Conservation (phyloP, 2,113 vertebrate species). For the Gadus macrocephalus region DNA sequence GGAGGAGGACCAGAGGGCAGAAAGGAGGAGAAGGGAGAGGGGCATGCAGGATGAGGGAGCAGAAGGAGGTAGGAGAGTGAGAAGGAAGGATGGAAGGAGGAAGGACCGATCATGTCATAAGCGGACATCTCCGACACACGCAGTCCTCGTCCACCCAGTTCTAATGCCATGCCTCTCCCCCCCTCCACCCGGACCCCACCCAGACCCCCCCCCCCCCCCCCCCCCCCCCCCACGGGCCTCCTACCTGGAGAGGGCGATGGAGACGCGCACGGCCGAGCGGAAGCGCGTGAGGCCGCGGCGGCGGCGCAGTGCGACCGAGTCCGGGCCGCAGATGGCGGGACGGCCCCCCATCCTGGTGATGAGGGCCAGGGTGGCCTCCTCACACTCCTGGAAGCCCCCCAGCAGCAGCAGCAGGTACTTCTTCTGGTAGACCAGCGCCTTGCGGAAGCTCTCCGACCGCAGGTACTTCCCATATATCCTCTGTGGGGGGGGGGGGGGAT, state of each 20-base stretch:
- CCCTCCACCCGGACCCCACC: too few species aligned
- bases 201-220: too few species aligned
- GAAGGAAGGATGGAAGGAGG: too few species aligned
- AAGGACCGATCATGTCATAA: too few species aligned
- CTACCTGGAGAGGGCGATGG: constrained; percentile 89
- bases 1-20: too few species aligned
- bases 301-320: constrained; percentile 69
- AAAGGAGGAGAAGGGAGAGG: too few species aligned
- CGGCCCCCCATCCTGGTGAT: constrained; percentile 87
- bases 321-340: constrained; percentile 69
- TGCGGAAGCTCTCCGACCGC: constrained; percentile 92
- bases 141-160: too few species aligned
- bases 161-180: too few species aligned
- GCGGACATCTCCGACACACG: too few species aligned
- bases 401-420: constrained; percentile 93
- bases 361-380: constrained; percentile 87
- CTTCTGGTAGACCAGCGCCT: constrained; percentile 97
- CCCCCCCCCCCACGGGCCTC: too few species aligned
- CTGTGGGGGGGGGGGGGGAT: constrained; percentile 54
- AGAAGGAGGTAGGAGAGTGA: too few species aligned
- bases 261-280: constrained; percentile 85
- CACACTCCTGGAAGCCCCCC: constrained; percentile 94
- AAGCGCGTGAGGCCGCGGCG: constrained; percentile 83
- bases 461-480: constrained; percentile 92
- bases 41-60: too few species aligned